Conservation (phyloP, 2,113 vertebrate genomes). For the Crotalus tigris region DNA sequence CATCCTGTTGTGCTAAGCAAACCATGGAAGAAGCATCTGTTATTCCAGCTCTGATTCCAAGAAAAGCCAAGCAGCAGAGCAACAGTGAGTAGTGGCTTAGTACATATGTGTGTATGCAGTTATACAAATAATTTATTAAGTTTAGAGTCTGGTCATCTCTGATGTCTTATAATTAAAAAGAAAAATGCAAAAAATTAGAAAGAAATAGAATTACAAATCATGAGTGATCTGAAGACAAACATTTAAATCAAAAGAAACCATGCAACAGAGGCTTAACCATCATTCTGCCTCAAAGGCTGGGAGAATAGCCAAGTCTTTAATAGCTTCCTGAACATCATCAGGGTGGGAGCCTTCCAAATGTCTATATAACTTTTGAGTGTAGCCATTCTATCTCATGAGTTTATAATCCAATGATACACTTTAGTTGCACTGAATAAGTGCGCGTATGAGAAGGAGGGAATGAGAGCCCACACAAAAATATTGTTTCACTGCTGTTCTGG, state of each 20-base stretch:
- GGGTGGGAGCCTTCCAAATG: not conserved
- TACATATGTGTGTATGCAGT: not conserved
- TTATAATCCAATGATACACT: not conserved
- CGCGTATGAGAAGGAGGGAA: not conserved
- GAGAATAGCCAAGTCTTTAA: not conserved
- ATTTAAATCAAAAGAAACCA: not conserved
- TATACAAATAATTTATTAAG: not conserved
- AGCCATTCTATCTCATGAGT: not conserved
- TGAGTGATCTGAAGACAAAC: not conserved
- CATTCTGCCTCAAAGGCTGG: not conserved
- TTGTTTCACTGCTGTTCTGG: not conserved
- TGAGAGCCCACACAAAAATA: not conserved
- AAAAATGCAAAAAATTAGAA: not conserved
- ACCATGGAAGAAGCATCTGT: not conserved
- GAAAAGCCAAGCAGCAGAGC: not conserved
- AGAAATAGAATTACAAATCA: not conserved
- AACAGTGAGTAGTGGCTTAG: not conserved
- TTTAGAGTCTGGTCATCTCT: not conserved
- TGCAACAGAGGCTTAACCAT: not conserved
- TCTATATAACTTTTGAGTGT: not conserved
- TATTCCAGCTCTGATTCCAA: not conserved
- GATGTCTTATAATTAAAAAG: not conserved
- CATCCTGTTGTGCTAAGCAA: not conserved
- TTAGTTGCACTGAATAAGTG: not conserved
- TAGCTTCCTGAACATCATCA: not conserved